Evolutionary conservation across 2,888 invertebrate genomes (phyloP).

Genomic region (Melanchra persicariae): DNA sequence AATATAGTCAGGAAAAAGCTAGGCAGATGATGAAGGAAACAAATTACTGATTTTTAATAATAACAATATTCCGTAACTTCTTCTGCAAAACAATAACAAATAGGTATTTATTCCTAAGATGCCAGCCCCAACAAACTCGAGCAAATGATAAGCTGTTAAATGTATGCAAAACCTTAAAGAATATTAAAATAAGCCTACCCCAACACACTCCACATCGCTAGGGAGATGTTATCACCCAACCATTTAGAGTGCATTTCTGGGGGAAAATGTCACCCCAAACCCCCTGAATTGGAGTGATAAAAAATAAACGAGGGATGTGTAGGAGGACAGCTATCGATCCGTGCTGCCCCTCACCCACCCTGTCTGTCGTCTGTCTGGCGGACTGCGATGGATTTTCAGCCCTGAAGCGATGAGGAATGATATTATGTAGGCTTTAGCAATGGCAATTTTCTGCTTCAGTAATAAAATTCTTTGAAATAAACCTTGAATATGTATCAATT

Average conservation of each 20-base stretch:
- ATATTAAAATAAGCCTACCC: constrained; percentile 15
- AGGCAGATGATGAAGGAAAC: too few species aligned
- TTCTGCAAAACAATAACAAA: too few species aligned
- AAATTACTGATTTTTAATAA: too few species aligned
- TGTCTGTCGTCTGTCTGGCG: constrained; percentile 48
- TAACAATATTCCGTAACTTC: too few species aligned
- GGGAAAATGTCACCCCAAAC: constrained; percentile 4
- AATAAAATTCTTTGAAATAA: not conserved
- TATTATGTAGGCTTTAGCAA: not conserved
- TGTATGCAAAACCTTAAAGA: not conserved
- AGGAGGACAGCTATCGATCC: constrained; percentile 37
- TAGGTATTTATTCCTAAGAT: too few species aligned
- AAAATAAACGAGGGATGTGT: constrained; percentile 30
- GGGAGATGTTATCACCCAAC: constrained; percentile 23
- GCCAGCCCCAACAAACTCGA: too few species aligned
- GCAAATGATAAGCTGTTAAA: too few species aligned
- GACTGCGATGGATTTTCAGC: not conserved
- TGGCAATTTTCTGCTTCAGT: too few species aligned
- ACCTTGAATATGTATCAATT: too few species aligned
- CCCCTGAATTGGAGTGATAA: constrained; percentile 12
- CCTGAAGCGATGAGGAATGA: constrained; percentile 1
- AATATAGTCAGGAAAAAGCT: too few species aligned
- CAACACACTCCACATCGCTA: constrained; percentile 10
- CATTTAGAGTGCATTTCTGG: constrained; percentile 9
- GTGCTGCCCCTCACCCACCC: constrained; percentile 20